A percentile compares a stretch with the other conserved stretches of the same genome.
Evolutionary conservation across 1,140 invertebrate genomes (phyloP).

Genomic region (Maconellicoccus hirsutus): DNA sequence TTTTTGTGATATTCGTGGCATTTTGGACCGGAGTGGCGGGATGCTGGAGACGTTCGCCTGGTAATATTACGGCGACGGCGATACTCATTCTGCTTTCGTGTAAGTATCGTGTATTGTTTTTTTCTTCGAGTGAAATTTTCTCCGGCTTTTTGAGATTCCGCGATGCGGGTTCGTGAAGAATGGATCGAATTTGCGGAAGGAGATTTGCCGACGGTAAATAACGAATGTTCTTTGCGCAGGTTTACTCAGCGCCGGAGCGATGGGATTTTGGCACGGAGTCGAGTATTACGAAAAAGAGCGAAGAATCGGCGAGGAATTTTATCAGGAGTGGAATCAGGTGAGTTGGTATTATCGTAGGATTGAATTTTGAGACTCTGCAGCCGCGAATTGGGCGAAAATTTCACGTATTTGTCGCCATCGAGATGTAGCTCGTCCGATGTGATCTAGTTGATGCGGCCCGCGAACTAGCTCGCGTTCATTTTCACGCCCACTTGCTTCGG

Average conservation of each 20-base stretch:
- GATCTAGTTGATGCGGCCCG: no score
- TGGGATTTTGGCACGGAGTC: slow-evolving; percentile 90
- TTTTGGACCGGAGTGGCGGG: slow-evolving; percentile 88
- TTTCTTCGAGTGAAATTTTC: not conserved
- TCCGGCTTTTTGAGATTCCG: not conserved
- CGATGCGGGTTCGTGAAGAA: not conserved
- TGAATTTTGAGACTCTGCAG: no score
- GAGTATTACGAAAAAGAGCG: slow-evolving; percentile 92
- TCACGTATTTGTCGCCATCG: no score
- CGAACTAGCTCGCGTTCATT: no score
- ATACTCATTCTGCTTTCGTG: slow-evolving; percentile 80
- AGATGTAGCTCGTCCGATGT: no score
- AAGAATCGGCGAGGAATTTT: slow-evolving; percentile 77
- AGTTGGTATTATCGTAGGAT: slow-evolving; percentile 37
- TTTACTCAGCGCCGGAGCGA: slow-evolving; percentile 74
- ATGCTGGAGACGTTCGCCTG: slow-evolving; percentile 83
- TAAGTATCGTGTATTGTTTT: slow-evolving; percentile 42
- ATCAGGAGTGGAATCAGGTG: slow-evolving; percentile 84
- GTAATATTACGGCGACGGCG: slow-evolving; percentile 84
- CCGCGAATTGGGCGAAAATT: no score
- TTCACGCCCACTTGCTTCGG: not conserved
- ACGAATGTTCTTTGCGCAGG: slow-evolving; percentile 41
- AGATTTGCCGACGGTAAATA: not conserved
- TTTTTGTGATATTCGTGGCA: slow-evolving; percentile 77
- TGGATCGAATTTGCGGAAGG: not conserved